These are phyloP conservation scores for Synaphobranchus kaupii DNA, from an alignment of 2,797 vertebrate genomes.

Conservation along the genomic window DNA sequence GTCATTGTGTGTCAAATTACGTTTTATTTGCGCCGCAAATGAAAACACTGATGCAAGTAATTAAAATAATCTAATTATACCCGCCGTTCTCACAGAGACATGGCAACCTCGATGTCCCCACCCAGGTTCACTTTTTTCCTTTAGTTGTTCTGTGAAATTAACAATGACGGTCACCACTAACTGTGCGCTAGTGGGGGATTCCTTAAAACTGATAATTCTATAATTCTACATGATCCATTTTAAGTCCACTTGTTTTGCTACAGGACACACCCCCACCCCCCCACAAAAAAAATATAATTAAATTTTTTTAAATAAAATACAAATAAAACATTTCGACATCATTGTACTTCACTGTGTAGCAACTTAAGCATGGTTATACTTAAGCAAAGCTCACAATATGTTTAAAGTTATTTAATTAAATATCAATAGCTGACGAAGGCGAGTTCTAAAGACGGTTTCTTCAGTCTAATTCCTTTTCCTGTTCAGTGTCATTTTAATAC, in stretches of 20 bases:
- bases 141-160: slow-evolving; percentile 23
- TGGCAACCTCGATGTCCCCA: slow-evolving; percentile 37
- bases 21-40: slow-evolving; percentile 73
- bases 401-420: not conserved
- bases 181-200: slow-evolving; percentile 51
- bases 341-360: not conserved
- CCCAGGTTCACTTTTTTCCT: slow-evolving; percentile 65
- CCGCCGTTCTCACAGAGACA: slow-evolving; percentile 44
- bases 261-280: not conserved
- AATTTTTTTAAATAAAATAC: no score
- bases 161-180: slow-evolving; percentile 16
- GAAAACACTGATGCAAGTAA: slow-evolving; percentile 76
- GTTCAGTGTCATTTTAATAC: slow-evolving; percentile 52
- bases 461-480: slow-evolving; percentile 26
- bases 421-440: not conserved
- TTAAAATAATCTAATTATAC: slow-evolving; percentile 76
- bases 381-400: not conserved
- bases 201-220: not conserved
- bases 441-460: slow-evolving; percentile 11
- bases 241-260: not conserved
- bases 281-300: not conserved
- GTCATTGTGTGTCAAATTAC: slow-evolving; percentile 64
- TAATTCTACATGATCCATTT: not conserved
- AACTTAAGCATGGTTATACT: not conserved
- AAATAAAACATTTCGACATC: not conserved